These are phyloP conservation scores for Brachionus rotundiformis DNA, from an alignment of 1,140 invertebrate species.

Conservation along the genomic window DNA sequence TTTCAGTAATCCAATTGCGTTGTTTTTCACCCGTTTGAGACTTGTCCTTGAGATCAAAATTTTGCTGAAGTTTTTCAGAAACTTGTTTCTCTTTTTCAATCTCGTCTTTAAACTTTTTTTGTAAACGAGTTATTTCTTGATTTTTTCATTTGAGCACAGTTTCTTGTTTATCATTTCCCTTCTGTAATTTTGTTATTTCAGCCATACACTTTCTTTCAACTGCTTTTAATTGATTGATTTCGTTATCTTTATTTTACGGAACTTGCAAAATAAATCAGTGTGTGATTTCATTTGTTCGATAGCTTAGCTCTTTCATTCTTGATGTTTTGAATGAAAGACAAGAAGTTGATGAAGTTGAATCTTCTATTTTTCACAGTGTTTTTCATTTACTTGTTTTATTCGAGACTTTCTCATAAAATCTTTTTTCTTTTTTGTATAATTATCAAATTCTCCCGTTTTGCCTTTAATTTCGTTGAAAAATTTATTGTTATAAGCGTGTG, in stretches of 20 bases:
- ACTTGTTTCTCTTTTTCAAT: constrained; percentile 65
- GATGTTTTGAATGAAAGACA: constrained; percentile 74
- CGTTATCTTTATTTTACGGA: constrained; percentile 77
- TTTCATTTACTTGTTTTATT: constrained; percentile 77
- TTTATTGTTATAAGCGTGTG: not conserved
- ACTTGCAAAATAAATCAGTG: constrained; percentile 75
- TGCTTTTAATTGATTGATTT: constrained; percentile 73
- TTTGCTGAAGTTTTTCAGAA: constrained; percentile 58
- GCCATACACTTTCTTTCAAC: constrained; percentile 78
- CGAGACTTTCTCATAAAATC: constrained; percentile 77
- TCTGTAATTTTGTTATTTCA: constrained; percentile 77
- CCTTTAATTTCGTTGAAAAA: constrained; percentile 28
- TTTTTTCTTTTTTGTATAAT: constrained; percentile 72
- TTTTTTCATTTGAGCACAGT: constrained; percentile 81
- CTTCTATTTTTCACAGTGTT: constrained; percentile 74
- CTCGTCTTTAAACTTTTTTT: constrained; percentile 73
- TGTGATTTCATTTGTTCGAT: constrained; percentile 80
- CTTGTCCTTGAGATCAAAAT: constrained; percentile 9
- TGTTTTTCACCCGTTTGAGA: constrained; percentile 54
- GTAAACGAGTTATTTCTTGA: constrained; percentile 74
- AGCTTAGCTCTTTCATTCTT: constrained; percentile 80
- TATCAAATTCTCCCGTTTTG: constrained; percentile 55
- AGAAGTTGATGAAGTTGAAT: too few species aligned
- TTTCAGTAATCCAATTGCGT: constrained; percentile 70
- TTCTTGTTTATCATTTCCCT: constrained; percentile 75